Evolutionary conservation across 2,113 vertebrate genomes (phyloP).

Genomic region (Albula goreensis): DNA sequence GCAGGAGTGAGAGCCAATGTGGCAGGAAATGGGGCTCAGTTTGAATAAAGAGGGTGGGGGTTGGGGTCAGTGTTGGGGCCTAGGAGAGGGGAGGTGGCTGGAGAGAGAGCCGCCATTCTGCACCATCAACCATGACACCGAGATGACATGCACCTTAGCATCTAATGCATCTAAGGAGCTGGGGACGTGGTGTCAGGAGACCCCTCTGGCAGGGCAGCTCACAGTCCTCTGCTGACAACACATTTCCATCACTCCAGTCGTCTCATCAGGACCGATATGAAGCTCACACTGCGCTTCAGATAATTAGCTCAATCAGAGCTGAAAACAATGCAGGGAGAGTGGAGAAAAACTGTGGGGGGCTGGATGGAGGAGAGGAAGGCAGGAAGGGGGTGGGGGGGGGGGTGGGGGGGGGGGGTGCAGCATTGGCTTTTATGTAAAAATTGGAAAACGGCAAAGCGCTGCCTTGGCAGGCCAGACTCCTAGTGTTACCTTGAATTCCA

Average conservation of each 20-base stretch:
- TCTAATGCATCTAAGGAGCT: no score
- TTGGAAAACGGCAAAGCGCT: background rate
- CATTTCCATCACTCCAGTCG: no score
- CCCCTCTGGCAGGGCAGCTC: no score
- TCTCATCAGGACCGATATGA: no score
- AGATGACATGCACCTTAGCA: no score
- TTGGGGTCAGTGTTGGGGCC: background rate
- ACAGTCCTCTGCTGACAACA: no score
- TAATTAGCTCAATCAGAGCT: no score
- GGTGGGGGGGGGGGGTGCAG: background rate
- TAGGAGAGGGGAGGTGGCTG: background rate
- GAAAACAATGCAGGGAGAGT: no score
- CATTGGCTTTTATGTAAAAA: background rate
- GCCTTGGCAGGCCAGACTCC: constrained; percentile 34
- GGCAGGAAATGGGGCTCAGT: constrained; percentile 26
- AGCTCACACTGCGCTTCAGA: no score
- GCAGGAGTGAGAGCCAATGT: background rate
- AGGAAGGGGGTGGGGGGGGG: constrained; percentile 12
- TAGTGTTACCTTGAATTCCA: constrained; percentile 42
- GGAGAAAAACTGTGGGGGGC: no score
- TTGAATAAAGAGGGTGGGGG: background rate
- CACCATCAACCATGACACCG: no score
- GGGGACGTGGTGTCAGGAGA: no score
- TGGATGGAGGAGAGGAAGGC: background rate
- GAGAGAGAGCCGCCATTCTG: background rate